Evolutionary conservation across 2,113 vertebrate species (phyloP), one percentile per base, ranked within the genome.

Genomic region (Gambusia affinis): DNA sequence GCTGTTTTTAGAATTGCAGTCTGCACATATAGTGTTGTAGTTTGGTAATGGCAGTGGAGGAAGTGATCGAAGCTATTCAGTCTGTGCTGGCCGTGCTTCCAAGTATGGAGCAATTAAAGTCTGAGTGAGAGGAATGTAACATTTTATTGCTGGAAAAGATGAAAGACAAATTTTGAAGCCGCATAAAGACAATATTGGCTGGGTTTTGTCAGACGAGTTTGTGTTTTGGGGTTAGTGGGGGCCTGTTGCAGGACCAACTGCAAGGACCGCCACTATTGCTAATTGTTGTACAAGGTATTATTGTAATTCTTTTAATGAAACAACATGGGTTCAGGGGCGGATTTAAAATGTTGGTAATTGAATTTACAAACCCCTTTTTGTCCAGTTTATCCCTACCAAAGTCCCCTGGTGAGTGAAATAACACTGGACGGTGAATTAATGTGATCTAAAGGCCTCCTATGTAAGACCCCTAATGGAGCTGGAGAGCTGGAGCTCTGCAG

Each of bases 401-500:
- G 51, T n/a, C 51, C 51, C 51, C 51, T 57, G 33, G 67, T 57
- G 73, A 73, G 68, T 73, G 66, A 66, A 51, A 72, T 31, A 81
- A 71, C 76, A 77, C 27, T 61, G 44, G 14, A 47, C 44, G 44
- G 29, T 28, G 19, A 66, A 29, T 81, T 68, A 39, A 63, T 37
- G 14, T 39, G 14, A 63, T 30, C 47, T 74, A 78, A 87, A 60
- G 51, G 51, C 63, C 37, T 57, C n/a, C 64, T 28, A 37, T 65
- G 10, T 8, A 10, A 24, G 63, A 68, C 73, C 73, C 30, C 65
- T 67, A 35, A 28, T n/a, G 8, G 72, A 30, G 62, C 33, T 29
- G 27, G 63, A 8, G 79, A 29, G 67, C 29, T 15, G 81, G 73
- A 33, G 22, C 84, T 77, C 70, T 63, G 70, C 47, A 67, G 64